Conservation (phyloP, 53 echinoderm and acorn worm species). For the Stichopus horrens region DNA sequence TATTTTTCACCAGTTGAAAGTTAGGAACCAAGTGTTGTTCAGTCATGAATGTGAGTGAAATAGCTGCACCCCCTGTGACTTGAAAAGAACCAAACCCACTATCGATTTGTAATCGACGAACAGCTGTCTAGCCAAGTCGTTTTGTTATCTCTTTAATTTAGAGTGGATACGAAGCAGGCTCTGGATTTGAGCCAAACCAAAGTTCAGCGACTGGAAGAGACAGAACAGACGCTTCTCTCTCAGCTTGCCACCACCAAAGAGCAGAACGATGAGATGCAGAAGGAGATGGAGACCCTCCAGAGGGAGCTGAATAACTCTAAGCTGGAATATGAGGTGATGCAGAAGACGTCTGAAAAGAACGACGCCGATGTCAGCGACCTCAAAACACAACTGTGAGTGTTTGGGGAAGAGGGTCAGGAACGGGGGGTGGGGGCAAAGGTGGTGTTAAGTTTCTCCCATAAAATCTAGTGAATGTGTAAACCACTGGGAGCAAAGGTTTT, state of each 20-base stretch:
- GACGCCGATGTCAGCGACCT: constrained; percentile 20
- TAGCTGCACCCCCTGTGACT: too few species aligned
- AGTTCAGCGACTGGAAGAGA: constrained; percentile 28
- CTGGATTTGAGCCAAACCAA: constrained; percentile 39
- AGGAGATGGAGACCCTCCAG: constrained; percentile 38
- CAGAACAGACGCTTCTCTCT: constrained; percentile 33
- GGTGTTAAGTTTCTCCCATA: too few species aligned
- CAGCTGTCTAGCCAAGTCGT: constrained; percentile 11
- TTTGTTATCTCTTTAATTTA: constrained; percentile 40
- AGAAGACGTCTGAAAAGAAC: constrained; percentile 35
- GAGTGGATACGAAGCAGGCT: constrained; percentile 69
- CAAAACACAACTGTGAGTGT: constrained; percentile 53
- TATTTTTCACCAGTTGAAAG: too few species aligned
- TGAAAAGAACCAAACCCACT: too few species aligned
- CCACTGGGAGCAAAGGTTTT: too few species aligned
- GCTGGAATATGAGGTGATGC: constrained; percentile 2
- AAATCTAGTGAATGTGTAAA: too few species aligned
- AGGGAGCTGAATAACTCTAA: constrained; percentile 36
- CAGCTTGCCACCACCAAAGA: constrained; percentile 34
- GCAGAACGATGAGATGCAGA: constrained; percentile 31
- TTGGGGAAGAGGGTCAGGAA: not conserved
- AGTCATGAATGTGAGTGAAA: too few species aligned
- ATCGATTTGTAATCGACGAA: too few species aligned
- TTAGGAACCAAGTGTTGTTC: too few species aligned
- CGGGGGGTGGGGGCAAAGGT: too few species aligned